Evolutionary conservation across 2,797 vertebrate species (phyloP).

Genomic region (Argentina silus): DNA sequence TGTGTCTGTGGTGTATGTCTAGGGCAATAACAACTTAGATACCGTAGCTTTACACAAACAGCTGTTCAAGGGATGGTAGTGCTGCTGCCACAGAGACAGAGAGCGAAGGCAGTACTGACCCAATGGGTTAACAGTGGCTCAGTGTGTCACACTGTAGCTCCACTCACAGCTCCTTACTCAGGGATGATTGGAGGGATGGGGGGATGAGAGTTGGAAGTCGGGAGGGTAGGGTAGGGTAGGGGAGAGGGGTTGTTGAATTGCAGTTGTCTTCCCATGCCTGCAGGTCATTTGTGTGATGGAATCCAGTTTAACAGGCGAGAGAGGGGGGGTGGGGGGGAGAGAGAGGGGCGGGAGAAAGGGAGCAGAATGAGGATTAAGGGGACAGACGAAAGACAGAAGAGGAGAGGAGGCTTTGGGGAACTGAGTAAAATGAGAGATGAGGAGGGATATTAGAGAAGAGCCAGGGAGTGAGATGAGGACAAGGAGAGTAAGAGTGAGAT

Average conservation of each 20-base stretch:
- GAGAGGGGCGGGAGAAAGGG: not conserved
- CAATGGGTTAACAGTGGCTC: not conserved
- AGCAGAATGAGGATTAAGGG: not conserved
- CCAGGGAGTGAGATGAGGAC: too few species aligned
- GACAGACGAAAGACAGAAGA: not conserved
- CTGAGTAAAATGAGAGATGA: not conserved
- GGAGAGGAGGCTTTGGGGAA: not conserved
- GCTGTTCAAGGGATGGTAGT: constrained; percentile 1
- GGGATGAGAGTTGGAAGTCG: not conserved
- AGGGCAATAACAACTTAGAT: not conserved
- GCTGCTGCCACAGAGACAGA: not conserved
- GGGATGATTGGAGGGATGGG: not conserved
- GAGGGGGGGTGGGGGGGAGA: not conserved
- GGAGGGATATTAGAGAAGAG: not conserved
- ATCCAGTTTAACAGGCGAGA: not conserved
- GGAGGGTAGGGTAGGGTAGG: too few species aligned
- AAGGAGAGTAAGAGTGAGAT: too few species aligned
- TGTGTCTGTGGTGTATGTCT: constrained; percentile 29
- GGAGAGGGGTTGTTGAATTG: not conserved
- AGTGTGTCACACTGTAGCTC: not conserved
- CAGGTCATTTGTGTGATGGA: not conserved
- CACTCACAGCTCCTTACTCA: not conserved
- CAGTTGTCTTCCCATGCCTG: not conserved
- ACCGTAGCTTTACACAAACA: not conserved
- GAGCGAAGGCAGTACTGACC: not conserved